phyloP scores from a whole-genome alignment of 2,888 invertebrate genomes.

The Drosophila mettleri region DNA sequence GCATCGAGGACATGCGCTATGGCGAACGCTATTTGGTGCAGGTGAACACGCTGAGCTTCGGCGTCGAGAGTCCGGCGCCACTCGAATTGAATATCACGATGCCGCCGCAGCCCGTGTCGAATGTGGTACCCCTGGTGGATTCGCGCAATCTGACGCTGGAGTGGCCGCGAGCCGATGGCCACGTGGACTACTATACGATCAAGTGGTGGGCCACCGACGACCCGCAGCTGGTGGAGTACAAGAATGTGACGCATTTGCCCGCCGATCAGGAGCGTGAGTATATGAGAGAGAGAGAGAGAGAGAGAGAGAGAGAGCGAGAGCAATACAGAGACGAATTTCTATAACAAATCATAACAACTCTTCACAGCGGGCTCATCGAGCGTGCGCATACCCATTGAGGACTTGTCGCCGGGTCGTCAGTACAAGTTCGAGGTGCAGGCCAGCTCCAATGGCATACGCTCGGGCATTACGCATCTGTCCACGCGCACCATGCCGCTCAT shows the following conservation, averaged over 20 bases:
- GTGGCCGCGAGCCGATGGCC: conserved; percentile 95
- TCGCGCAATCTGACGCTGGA: conserved; percentile 95
- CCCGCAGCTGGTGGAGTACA: conserved; percentile 85
- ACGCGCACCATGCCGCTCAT: conserved; percentile 94
- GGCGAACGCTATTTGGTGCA: conserved; percentile 94
- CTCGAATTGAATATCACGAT: conserved; percentile 93
- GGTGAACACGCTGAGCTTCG: conserved; percentile 94
- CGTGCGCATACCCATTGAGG: conserved; percentile 89
- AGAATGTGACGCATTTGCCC: conserved; percentile 86
- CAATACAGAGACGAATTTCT: not conserved
- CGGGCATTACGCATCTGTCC: conserved; percentile 90
- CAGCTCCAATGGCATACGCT: conserved; percentile 91
- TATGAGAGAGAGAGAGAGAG: not conserved
- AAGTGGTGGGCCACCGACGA: conserved; percentile 90
- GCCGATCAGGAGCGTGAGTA: conserved; percentile 63
- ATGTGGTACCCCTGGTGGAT: conserved; percentile 92
- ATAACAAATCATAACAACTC: no score
- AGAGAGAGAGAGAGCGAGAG: not conserved
- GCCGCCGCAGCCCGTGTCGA: conserved; percentile 94
- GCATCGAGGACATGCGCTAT: conserved; percentile 94
- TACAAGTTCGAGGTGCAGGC: conserved; percentile 92
- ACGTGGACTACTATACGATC: conserved; percentile 93
- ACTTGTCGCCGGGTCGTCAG: conserved; percentile 92
- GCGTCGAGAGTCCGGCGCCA: conserved; percentile 92
- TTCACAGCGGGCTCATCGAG: conserved; percentile 82